Evolutionary conservation across 2,797 vertebrate species (phyloP).

Genomic region (Spinus olivaceus): DNA sequence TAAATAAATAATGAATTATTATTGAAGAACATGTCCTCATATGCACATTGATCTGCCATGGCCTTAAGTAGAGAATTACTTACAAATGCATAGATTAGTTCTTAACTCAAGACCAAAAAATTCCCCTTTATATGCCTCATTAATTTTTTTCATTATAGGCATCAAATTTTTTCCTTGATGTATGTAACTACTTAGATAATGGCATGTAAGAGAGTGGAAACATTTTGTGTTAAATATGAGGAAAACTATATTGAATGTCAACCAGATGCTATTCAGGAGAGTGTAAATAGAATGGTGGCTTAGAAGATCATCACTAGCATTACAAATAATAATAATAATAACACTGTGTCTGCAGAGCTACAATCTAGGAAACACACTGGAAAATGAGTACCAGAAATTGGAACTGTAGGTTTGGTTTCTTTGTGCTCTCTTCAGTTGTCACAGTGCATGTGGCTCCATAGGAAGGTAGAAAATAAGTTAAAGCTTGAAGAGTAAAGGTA

Average conservation of each 20-base stretch:
- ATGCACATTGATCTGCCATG: not conserved
- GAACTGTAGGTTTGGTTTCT: not conserved
- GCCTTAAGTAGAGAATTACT: not conserved
- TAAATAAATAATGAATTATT: not conserved
- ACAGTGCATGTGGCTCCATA: not conserved
- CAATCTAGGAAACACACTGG: not conserved
- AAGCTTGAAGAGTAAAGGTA: not conserved
- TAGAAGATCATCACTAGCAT: not conserved
- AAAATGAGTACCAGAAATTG: not conserved
- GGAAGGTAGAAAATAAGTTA: not conserved
- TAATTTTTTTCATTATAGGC: not conserved
- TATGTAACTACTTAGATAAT: not conserved
- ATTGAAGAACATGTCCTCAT: not conserved
- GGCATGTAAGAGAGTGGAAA: not conserved
- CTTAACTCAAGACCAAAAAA: not conserved
- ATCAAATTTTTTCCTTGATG: not conserved
- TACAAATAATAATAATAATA: not conserved
- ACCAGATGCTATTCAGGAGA: not conserved
- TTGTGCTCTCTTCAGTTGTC: not conserved
- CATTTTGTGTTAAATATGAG: not conserved
- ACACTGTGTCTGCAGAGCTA: not conserved
- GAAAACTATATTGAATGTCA: not conserved
- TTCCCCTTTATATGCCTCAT: not conserved
- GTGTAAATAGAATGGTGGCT: not conserved
- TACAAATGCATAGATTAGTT: not conserved